A percentile compares a stretch with the other conserved stretches of the same genome.
Evolutionary conservation across 2,797 vertebrate species (phyloP).

Genomic region (Lithobates pipiens): DNA sequence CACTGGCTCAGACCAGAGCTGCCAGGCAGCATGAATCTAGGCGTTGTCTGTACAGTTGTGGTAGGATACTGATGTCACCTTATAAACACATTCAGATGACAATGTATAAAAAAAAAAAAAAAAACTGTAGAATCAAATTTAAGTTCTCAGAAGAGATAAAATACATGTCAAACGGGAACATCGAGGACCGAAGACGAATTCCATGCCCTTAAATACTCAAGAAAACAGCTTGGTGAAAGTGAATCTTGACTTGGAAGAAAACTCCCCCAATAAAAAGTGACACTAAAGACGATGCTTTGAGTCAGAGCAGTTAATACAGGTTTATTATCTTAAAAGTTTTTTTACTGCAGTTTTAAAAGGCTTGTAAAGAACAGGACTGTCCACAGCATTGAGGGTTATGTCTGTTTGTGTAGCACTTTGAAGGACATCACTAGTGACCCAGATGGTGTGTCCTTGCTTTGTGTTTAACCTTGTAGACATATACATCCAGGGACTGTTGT

Average conservation of each 20-base stretch:
- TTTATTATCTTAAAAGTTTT: not conserved
- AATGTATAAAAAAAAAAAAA: no score
- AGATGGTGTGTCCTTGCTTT: not conserved
- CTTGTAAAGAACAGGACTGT: not conserved
- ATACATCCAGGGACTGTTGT: not conserved
- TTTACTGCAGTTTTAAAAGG: not conserved
- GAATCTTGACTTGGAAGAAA: not conserved
- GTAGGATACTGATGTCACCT: no score
- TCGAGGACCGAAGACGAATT: not conserved
- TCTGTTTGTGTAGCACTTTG: not conserved
- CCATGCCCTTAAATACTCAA: not conserved
- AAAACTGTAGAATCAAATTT: no score
- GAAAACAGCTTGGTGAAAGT: not conserved
- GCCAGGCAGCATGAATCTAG: no score
- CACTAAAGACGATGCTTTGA: not conserved
- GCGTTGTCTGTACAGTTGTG: no score
- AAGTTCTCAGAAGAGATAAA: not conserved
- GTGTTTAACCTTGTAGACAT: not conserved
- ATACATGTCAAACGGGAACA: not conserved
- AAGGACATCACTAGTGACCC: not conserved
- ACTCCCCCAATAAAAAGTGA: not conserved
- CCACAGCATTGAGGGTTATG: not conserved
- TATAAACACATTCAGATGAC: no score
- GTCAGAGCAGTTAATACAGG: not conserved
- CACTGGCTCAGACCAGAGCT: no score